phyloP scores from a whole-genome alignment of 2,797 vertebrate genomes.

The Eidolon dupreanum region DNA sequence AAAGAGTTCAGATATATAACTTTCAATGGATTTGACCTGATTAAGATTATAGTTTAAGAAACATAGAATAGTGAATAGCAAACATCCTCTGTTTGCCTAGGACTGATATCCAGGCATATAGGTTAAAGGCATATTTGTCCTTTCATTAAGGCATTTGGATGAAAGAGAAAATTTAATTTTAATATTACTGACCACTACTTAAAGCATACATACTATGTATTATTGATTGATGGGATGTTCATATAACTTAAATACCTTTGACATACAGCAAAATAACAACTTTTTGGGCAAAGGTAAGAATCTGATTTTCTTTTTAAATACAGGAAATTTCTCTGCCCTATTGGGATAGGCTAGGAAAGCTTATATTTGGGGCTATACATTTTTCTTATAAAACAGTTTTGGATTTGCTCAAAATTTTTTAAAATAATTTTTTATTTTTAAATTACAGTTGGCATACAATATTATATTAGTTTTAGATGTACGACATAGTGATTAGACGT shows the following conservation, averaged over 20 bases:
- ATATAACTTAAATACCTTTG: neutral
- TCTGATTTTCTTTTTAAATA: neutral
- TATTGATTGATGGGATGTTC: neutral
- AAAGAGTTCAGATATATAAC: neutral
- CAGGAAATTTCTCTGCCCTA: neutral
- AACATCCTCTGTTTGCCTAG: neutral
- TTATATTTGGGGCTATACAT: neutral
- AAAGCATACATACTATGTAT: neutral
- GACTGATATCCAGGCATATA: neutral
- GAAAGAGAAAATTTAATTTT: neutral
- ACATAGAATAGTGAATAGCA: neutral
- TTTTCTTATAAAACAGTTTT: neutral
- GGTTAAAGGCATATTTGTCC: neutral
- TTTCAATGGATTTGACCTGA: neutral
- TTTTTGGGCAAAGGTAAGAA: neutral
- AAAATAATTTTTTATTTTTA: too few relatives aligned
- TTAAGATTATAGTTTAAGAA: neutral
- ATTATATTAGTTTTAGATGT: too few relatives aligned
- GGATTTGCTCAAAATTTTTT: too few relatives aligned
- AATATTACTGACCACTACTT: neutral
- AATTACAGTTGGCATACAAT: too few relatives aligned
- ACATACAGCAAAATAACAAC: neutral
- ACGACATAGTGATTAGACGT: too few relatives aligned
- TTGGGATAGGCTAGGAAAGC: neutral
- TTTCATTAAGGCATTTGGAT: neutral